A percentile compares a stretch with the other conserved stretches of the same genome.
Conservation (phyloP, 2,113 vertebrate species). For the Semnopithecus entellus region DNA sequence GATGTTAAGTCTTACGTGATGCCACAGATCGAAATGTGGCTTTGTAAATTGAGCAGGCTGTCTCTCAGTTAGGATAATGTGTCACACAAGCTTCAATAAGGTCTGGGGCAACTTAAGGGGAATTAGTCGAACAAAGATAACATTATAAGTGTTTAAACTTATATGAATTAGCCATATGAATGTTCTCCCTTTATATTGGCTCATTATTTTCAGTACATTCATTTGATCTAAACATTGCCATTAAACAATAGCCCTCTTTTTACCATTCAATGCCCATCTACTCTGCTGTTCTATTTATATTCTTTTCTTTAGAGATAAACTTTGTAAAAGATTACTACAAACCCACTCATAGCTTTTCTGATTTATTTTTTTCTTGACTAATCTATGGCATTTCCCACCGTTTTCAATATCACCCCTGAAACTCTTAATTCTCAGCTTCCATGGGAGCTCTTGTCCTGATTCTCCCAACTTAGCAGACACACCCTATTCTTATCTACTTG, state of each 20-base stretch:
- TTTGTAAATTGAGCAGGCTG: neutral
- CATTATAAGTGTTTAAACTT: neutral
- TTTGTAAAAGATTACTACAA: neutral
- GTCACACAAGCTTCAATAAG: neutral
- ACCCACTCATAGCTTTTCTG: neutral
- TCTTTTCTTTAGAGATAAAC: neutral
- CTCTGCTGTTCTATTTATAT: neutral
- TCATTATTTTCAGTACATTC: conserved; percentile 4
- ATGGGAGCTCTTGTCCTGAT: neutral
- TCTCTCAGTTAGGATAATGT: neutral
- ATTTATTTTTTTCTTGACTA: neutral
- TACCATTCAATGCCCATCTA: neutral
- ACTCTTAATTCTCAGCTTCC: neutral
- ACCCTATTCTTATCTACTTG: neutral
- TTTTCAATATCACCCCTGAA: neutral
- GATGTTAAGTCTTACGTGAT: neutral
- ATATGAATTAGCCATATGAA: neutral
- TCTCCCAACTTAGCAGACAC: neutral
- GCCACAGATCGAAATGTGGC: neutral
- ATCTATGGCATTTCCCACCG: neutral
- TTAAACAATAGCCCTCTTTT: neutral
- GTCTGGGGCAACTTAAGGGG: neutral
- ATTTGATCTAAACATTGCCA: neutral
- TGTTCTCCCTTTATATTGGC: neutral
- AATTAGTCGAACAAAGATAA: neutral